Percentiles rank a stretch among this genome's conserved stretches.
These are phyloP conservation scores for Mus minutoides DNA, from an alignment of 2,797 vertebrate species.

Conservation along the genomic window DNA sequence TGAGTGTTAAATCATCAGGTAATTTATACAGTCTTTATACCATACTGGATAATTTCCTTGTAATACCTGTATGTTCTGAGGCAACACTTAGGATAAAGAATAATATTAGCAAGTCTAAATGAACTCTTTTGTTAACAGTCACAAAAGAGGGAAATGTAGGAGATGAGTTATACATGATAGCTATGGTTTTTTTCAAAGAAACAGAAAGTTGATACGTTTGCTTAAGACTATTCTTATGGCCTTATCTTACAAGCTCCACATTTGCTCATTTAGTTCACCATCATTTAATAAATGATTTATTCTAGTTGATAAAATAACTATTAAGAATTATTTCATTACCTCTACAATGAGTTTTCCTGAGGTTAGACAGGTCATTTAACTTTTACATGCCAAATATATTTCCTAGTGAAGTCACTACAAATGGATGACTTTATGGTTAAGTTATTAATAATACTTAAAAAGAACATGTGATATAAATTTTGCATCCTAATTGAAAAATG, in stretches of 20 bases:
- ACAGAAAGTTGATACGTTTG: background rate
- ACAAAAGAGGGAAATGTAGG: background rate
- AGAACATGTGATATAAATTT: constrained; percentile 23
- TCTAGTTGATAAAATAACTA: constrained; percentile 63
- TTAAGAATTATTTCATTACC: constrained; percentile 40
- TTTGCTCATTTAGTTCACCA: constrained; percentile 40
- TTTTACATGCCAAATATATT: constrained; percentile 62
- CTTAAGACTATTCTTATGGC: background rate
- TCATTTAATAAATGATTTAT: constrained; percentile 52
- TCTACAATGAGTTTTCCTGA: constrained; percentile 48
- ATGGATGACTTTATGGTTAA: background rate
- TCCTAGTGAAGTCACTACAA: constrained; percentile 33
- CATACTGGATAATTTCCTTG: background rate
- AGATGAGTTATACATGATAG: background rate
- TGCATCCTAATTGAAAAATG: constrained; percentile 51
- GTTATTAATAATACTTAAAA: constrained; percentile 59
- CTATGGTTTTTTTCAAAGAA: background rate
- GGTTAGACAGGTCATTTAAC: constrained; percentile 60
- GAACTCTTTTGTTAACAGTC: background rate
- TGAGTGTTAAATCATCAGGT: background rate
- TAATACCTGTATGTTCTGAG: background rate
- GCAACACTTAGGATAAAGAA: background rate
- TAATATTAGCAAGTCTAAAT: constrained; percentile 3
- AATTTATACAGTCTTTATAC: background rate
- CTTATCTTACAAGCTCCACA: background rate